Percentiles rank a stretch among this genome's conserved stretches.
Evolutionary conservation across 2,888 invertebrate genomes (phyloP).

Genomic region (Bellardia bayeri): DNA sequence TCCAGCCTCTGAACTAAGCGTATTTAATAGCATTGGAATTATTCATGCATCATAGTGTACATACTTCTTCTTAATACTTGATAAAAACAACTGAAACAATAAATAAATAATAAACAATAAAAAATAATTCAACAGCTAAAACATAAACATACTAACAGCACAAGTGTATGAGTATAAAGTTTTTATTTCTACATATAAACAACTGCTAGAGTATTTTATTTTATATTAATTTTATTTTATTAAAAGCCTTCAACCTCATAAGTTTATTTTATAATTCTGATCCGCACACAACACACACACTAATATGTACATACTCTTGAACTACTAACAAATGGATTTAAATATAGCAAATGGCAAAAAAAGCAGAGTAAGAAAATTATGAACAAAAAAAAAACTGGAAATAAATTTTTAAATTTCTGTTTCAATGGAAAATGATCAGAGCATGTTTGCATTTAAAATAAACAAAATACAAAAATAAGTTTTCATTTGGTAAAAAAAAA

Average conservation of each 20-base stretch:
- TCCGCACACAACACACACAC: slow-evolving; percentile 45
- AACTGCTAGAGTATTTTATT: not conserved
- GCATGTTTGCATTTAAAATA: slow-evolving; percentile 32
- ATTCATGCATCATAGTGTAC: slow-evolving; percentile 31
- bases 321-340: slow-evolving; percentile 43
- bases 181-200: slow-evolving; percentile 10
- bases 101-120: slow-evolving; percentile 33
- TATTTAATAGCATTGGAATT: slow-evolving; percentile 66
- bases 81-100: slow-evolving; percentile 62
- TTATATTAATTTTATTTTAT: slow-evolving; percentile 32
- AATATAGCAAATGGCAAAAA: slow-evolving; percentile 42
- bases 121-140: not conserved
- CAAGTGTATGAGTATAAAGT: slow-evolving; percentile 37
- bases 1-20: not conserved
- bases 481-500: not conserved
- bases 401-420: slow-evolving; percentile 13
- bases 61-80: slow-evolving; percentile 30
- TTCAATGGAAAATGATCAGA: slow-evolving; percentile 41
- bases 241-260: slow-evolving; percentile 63
- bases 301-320: slow-evolving; percentile 30
- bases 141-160: slow-evolving; percentile 17
- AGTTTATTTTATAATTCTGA: slow-evolving; percentile 71
- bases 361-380: not conserved
- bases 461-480: slow-evolving; percentile 15
- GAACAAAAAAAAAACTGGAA: slow-evolving; percentile 8